These are phyloP conservation scores for Enteromius thamalakanensis DNA, from an alignment of 2,797 vertebrate species.

Conservation along the genomic window DNA sequence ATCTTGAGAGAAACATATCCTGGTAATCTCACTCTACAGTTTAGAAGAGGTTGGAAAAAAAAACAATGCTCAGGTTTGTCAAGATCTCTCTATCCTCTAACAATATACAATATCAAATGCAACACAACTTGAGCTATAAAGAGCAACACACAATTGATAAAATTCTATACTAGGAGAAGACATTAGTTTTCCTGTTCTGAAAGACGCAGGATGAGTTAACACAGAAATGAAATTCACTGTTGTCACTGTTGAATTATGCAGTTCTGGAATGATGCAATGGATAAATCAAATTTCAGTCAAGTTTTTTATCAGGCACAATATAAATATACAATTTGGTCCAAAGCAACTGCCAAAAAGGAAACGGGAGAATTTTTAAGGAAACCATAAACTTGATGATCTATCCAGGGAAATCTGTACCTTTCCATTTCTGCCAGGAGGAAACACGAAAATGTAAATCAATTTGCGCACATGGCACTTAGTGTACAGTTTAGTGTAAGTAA, in stretches of 20 bases:
- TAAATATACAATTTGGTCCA: constrained; percentile 7
- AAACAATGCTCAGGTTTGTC: background rate
- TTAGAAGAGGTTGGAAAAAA: background rate
- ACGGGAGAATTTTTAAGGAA: background rate
- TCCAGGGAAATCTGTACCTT: constrained; percentile 21
- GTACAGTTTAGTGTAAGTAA: background rate
- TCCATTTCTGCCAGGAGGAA: background rate
- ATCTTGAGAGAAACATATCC: background rate
- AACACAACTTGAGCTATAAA: background rate
- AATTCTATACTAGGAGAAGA: background rate
- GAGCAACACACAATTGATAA: background rate
- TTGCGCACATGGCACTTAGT: background rate
- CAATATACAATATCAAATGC: background rate
- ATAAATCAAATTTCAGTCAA: constrained; percentile 23
- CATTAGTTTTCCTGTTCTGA: background rate
- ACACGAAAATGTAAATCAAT: background rate
- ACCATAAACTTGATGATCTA: constrained; percentile 13
- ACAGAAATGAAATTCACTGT: background rate
- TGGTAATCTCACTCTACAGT: background rate
- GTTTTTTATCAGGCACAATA: constrained; percentile 24
- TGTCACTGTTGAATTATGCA: background rate
- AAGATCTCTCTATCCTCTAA: background rate
- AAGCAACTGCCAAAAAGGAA: background rate
- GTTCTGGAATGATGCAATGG: constrained; percentile 14
- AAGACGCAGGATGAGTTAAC: background rate